Evolutionary conservation across 1,140 invertebrate species (phyloP).

Genomic region (Dendroctonus valens): DNA sequence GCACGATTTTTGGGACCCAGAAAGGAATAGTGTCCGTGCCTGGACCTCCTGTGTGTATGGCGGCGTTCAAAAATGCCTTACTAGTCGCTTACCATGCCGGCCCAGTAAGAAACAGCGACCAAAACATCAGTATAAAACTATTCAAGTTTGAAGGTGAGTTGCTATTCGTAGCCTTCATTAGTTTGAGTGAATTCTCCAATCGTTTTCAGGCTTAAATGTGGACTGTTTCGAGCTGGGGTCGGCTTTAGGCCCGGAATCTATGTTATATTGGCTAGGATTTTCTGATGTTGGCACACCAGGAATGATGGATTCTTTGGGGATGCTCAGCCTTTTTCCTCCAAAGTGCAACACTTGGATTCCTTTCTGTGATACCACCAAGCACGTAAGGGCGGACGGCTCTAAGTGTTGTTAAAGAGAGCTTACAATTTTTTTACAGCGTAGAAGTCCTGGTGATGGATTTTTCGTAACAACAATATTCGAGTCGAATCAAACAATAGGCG

Average conservation of each 20-base stretch:
- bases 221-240: constrained; percentile 58
- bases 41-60: constrained; percentile 65
- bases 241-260: constrained; percentile 68
- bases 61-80: constrained; percentile 68
- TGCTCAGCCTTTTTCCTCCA: constrained; percentile 64
- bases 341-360: constrained; percentile 74
- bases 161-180: constrained; percentile 1
- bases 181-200: constrained; percentile 3
- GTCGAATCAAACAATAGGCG: constrained; percentile 70
- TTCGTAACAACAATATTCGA: constrained; percentile 81
- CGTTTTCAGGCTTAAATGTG: constrained; percentile 44
- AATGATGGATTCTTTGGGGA: constrained; percentile 66
- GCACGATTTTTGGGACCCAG: constrained; percentile 82
- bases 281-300: constrained; percentile 75
- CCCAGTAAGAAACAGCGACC: constrained; percentile 51
- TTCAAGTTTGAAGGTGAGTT: constrained; percentile 48
- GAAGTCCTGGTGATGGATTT: constrained; percentile 75
- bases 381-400: constrained; percentile 54
- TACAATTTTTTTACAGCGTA: constrained; percentile 53
- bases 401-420: neutral
- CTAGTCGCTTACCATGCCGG: constrained; percentile 75
- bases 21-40: constrained; percentile 72
- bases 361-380: constrained; percentile 67
- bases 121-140: constrained; percentile 58
- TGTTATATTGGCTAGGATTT: constrained; percentile 79